Percentiles rank a stretch among this genome's conserved stretches.
Evolutionary conservation across 2,797 vertebrate species (phyloP).

Genomic region (Tadarida brasiliensis): DNA sequence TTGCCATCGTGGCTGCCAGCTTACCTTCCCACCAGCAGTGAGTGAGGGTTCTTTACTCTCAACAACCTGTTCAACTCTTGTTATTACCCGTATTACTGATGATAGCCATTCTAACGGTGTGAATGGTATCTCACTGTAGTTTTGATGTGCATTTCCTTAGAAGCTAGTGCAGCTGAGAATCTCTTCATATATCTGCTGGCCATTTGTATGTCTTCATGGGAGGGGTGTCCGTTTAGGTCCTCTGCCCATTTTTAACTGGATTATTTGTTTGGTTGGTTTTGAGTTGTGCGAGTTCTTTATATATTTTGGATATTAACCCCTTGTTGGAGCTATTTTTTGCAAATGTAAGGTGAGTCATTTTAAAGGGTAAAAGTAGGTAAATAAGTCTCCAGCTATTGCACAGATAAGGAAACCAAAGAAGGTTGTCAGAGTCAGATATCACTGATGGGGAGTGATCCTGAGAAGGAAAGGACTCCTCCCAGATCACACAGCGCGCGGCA

Average conservation of each 20-base stretch:
- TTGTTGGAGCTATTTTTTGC: not conserved
- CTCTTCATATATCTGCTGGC: not conserved
- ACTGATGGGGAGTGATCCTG: not conserved
- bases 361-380: not conserved
- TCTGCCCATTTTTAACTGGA: not conserved
- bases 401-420: not conserved
- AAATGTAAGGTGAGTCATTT: not conserved
- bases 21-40: not conserved
- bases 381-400: not conserved
- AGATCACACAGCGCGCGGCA: not conserved
- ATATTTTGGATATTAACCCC: not conserved
- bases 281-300: not conserved
- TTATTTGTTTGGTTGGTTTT: not conserved
- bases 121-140: not conserved
- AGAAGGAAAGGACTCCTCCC: not conserved
- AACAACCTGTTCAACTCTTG: not conserved
- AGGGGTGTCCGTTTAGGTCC: not conserved
- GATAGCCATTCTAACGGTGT: not conserved
- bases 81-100: not conserved
- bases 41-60: not conserved
- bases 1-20: not conserved
- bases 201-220: not conserved
- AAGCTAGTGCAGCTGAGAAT: not conserved
- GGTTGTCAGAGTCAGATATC: not conserved
- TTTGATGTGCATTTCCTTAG: not conserved